A percentile compares a stretch with the other conserved stretches of the same genome.
Conservation (phyloP, 2,797 vertebrate species). For the Sciurus vulgaris region DNA sequence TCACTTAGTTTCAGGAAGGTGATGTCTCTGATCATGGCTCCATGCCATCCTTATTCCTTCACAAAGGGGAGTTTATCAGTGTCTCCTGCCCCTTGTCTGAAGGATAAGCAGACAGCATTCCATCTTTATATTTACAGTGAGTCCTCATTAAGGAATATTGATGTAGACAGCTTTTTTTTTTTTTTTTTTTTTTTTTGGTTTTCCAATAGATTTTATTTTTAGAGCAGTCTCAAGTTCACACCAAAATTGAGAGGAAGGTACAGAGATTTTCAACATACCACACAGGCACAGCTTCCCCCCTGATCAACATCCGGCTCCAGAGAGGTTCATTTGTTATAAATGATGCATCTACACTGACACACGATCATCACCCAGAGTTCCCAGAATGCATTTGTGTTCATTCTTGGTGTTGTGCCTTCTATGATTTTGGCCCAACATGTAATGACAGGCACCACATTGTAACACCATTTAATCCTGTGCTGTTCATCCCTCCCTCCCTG, state of each 20-base stretch:
- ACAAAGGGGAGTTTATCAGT: not conserved
- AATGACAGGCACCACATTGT: not conserved
- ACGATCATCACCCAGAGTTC: not conserved
- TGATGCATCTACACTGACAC: not conserved
- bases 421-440: not conserved
- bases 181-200: not conserved
- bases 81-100: not conserved
- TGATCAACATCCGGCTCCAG: not conserved
- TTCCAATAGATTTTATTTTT: not conserved
- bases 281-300: not conserved
- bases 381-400: not conserved
- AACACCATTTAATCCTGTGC: not conserved
- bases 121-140: not conserved
- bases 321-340: not conserved
- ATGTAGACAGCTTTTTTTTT: not conserved
- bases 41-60: not conserved
- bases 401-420: not conserved
- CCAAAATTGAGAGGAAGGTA: not conserved
- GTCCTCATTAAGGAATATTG: not conserved
- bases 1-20: slow-evolving; percentile 37
- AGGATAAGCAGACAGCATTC: not conserved
- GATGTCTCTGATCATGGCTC: not conserved
- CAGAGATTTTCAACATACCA: too few relatives aligned
- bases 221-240: not conserved
- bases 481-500: not conserved